A percentile compares a stretch with the other conserved stretches of the same genome.
These are phyloP conservation scores for Drosophila pachea DNA, from an alignment of 1,140 invertebrate species.

Conservation along the genomic window DNA sequence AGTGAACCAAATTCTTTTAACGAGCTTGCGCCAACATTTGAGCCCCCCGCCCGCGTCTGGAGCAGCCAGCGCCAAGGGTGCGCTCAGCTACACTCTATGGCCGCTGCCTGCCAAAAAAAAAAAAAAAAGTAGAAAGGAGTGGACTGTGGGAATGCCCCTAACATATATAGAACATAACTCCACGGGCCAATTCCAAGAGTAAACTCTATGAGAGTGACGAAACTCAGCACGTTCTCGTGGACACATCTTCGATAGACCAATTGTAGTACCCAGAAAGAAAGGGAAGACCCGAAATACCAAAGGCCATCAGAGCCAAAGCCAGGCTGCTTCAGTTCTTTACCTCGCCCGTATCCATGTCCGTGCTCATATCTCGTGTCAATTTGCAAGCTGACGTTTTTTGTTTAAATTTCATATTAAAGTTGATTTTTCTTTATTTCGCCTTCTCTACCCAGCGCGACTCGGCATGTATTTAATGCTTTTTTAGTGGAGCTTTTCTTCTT, in stretches of 20 bases:
- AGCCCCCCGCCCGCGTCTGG: conserved; percentile 43
- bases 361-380: conserved; percentile 76
- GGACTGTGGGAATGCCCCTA: neutral
- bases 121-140: conserved; percentile 23
- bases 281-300: conserved; percentile 17
- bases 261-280: neutral
- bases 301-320: conserved; percentile 58
- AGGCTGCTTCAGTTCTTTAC: conserved; percentile 61
- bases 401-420: conserved; percentile 6
- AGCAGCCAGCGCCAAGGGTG: conserved; percentile 43
- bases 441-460: conserved; percentile 42
- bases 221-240: neutral
- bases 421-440: neutral
- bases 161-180: too few species aligned
- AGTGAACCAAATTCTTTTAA: conserved; percentile 78
- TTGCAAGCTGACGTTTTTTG: conserved; percentile 69
- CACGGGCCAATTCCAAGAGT: too few species aligned
- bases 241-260: neutral
- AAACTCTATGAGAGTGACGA: too few species aligned
- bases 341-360: conserved; percentile 65
- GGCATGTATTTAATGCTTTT: conserved; percentile 57
- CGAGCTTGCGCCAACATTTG: conserved; percentile 76
- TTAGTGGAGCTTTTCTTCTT: conserved; percentile 12
- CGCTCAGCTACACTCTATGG: conserved; percentile 6
- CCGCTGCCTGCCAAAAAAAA: conserved; percentile 47